Base-by-base conservation (phyloP, 2,888 invertebrate genomes). In the Conchocele bisecta region DNA sequence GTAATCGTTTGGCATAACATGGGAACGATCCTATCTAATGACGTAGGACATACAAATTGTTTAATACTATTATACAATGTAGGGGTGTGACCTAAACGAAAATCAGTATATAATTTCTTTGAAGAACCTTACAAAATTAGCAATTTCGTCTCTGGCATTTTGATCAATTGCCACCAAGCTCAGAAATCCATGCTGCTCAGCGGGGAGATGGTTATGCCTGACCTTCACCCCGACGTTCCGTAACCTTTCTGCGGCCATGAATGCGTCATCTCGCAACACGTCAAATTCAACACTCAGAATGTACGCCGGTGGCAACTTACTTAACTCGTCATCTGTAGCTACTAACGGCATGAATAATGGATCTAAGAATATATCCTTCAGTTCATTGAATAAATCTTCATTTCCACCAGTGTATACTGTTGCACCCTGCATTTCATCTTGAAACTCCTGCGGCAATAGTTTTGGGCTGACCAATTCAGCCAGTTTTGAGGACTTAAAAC, bases 211-310 rank as follows among this genome's bases (percentile, higher is more conserved):
- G 9, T 41, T 50, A 46, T 76, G 78, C 20, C 65, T 57, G 1
- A 78, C 69, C n/a, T 58, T 35, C 9, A 71, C 64, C n/a, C 75
- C 71, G 0, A 76, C 53, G 20, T 51, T 24, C 11, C 61, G 42
- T 50, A 83, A 44, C 44, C 83, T 69, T 39, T 61, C 64, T 9
- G 61, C 79, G n/a, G 68, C 57, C 1, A 83, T 64, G 50, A 76
- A 78, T 3, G 81, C 75, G 7, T 83, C 83, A 53, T 83, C 81
- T 15, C 79, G 56, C 6, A 83, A 53, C 13, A 71, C 73, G 48
- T 83, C 83, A 39, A 76, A 71, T 24, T 80, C 83, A 1, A 72
- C 74, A 24, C 60, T 79, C 53, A 81, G 60, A 3, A 83, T 61
- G 20, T 81, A 78, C 0, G 79, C 67, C 20, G 67, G 64, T 0